phyloP scores from a whole-genome alignment of 2,888 invertebrate species.

The Marasmarcha lunaedactyla region DNA sequence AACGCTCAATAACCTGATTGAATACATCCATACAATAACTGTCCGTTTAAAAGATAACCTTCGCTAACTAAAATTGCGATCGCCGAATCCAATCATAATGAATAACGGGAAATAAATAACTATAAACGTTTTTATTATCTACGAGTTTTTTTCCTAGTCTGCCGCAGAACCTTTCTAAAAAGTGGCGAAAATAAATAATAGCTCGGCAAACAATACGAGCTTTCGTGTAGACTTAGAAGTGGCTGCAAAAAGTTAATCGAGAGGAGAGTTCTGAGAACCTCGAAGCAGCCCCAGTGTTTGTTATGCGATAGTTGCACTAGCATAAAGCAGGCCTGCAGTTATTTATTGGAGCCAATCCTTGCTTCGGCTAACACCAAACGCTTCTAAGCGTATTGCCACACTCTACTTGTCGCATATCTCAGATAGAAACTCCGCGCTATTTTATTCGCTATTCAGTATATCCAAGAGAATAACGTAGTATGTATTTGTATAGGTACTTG shows the following conservation, averaged over 20 bases:
- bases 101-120: constrained; percentile 2
- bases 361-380: neutral
- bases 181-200: constrained; percentile 17
- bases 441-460: no score
- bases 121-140: constrained; percentile 2
- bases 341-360: neutral
- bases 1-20: no score
- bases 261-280: constrained; percentile 24
- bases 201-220: constrained; percentile 20
- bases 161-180: constrained; percentile 4
- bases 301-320: neutral
- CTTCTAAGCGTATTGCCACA: neutral
- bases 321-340: neutral
- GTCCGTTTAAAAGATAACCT: no score
- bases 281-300: constrained; percentile 11
- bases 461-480: no score
- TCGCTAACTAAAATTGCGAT: constrained; percentile 2
- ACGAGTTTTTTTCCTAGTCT: neutral
- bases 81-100: neutral
- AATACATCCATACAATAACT: no score
- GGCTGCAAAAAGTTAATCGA: constrained; percentile 29
- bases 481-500: no score
- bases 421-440: no score
- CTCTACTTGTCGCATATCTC: neutral
- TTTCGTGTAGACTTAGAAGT: constrained; percentile 20